A percentile compares a stretch with the other conserved stretches of the same genome.
These are phyloP conservation scores for Pangasius krempfi DNA, from an alignment of 2,797 vertebrate genomes.

Conservation along the genomic window DNA sequence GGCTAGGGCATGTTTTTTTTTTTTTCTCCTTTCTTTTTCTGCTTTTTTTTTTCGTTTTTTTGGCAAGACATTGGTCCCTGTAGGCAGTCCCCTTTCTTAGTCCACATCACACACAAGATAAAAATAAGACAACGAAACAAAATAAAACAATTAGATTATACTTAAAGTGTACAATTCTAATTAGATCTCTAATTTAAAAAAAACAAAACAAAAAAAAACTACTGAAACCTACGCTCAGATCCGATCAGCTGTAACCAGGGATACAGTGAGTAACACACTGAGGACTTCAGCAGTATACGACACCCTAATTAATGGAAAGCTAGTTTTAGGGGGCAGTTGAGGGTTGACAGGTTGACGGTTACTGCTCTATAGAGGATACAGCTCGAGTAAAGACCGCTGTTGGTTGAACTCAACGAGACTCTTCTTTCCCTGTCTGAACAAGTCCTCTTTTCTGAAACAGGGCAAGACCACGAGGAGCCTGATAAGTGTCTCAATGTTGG, in stretches of 20 bases:
- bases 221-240: constrained; percentile 59
- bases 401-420: constrained; percentile 74
- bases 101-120: constrained; percentile 67
- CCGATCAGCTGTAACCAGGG: constrained; percentile 55
- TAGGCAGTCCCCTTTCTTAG: constrained; percentile 76
- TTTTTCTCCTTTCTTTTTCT: constrained; percentile 58
- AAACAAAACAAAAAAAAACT: constrained; percentile 50
- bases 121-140: constrained; percentile 63
- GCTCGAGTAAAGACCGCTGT: constrained; percentile 68
- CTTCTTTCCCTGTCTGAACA: constrained; percentile 74
- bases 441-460: constrained; percentile 77
- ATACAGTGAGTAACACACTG: constrained; percentile 62
- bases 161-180: constrained; percentile 73
- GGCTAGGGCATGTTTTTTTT: constrained; percentile 64
- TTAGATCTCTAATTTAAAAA: constrained; percentile 53
- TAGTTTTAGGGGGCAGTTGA: constrained; percentile 39
- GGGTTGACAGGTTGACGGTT: constrained; percentile 45
- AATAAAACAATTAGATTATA: constrained; percentile 69
- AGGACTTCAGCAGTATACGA: constrained; percentile 64
- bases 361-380: constrained; percentile 73
- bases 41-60: constrained; percentile 53
- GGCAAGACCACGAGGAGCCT: constrained; percentile 79
- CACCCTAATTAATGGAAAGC: constrained; percentile 60
- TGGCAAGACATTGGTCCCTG: constrained; percentile 81
- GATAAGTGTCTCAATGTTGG: constrained; percentile 79